A percentile compares a stretch with the other conserved stretches of the same genome.
These are phyloP conservation scores for Agriopis aurantiaria DNA, from an alignment of 2,888 invertebrate species.

Conservation along the genomic window DNA sequence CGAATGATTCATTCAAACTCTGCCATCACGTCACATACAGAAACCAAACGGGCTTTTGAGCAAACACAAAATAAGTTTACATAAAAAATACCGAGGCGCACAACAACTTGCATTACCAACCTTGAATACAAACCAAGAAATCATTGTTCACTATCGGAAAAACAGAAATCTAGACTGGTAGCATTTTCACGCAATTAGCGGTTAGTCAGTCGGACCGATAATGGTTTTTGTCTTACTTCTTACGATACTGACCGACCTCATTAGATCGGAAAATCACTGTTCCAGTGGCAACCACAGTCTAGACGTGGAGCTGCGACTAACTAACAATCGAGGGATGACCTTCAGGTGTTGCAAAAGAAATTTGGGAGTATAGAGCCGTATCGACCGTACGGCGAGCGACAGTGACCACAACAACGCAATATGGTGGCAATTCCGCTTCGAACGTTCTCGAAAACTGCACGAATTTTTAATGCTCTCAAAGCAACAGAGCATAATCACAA, in stretches of 20 bases:
- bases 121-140: slow-evolving; percentile 49
- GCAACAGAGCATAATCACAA: slow-evolving; percentile 33
- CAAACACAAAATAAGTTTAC: slow-evolving; percentile 14
- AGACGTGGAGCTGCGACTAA: slow-evolving; percentile 66
- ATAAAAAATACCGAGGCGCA: slow-evolving; percentile 21
- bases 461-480: slow-evolving; percentile 27
- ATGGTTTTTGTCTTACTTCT: slow-evolving; percentile 73
- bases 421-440: slow-evolving; percentile 52
- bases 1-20: slow-evolving; percentile 26
- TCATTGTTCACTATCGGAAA: slow-evolving; percentile 49
- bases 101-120: slow-evolving; percentile 34
- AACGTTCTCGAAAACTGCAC: slow-evolving; percentile 51
- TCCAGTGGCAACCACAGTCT: slow-evolving; percentile 58
- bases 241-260: slow-evolving; percentile 70
- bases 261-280: slow-evolving; percentile 67
- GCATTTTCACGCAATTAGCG: slow-evolving; percentile 69
- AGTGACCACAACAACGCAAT: slow-evolving; percentile 37
- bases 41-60: slow-evolving; percentile 14
- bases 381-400: slow-evolving; percentile 40
- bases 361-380: slow-evolving; percentile 30
- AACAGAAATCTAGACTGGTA: slow-evolving; percentile 57
- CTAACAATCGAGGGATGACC: slow-evolving; percentile 66
- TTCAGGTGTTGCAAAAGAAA: slow-evolving; percentile 64
- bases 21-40: slow-evolving; percentile 16
- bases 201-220: slow-evolving; percentile 65